phyloP scores from a whole-genome alignment of 2,113 vertebrate species.

The Sclerurus mexicanus region DNA sequence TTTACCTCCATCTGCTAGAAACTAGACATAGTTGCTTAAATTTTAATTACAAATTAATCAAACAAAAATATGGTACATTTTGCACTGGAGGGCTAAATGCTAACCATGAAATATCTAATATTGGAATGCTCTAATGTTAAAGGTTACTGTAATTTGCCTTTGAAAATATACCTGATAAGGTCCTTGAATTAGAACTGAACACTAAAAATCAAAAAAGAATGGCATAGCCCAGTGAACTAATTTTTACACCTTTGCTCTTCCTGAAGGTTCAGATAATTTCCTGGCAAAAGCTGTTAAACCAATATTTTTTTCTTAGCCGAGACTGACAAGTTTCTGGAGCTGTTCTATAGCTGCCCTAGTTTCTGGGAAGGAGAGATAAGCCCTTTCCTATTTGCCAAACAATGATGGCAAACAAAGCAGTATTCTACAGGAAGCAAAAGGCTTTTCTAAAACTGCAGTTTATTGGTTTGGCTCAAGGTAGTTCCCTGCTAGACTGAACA shows the following conservation, averaged over 20 bases:
- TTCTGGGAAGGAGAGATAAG: conserved; percentile 64
- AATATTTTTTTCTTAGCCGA: conserved; percentile 39
- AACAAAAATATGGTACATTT: conserved; percentile 17
- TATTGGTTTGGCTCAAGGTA: conserved; percentile 23
- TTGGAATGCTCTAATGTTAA: neutral
- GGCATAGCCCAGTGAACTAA: neutral
- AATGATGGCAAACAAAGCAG: conserved; percentile 37
- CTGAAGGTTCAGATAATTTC: conserved; percentile 33
- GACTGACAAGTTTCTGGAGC: conserved; percentile 57
- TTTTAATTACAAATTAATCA: conserved; percentile 57
- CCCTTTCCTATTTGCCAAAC: conserved; percentile 42
- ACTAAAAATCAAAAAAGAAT: conserved; percentile 1
- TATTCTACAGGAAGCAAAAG: conserved; percentile 28
- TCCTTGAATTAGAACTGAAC: neutral
- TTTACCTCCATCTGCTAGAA: conserved; percentile 44
- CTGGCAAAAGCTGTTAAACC: conserved; percentile 2
- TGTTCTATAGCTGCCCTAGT: conserved; percentile 20
- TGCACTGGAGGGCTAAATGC: neutral
- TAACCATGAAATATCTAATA: neutral
- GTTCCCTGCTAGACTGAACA: neutral
- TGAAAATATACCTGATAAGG: conserved; percentile 12
- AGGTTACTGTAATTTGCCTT: neutral
- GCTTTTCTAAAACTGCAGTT: conserved; percentile 3
- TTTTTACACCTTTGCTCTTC: conserved; percentile 43
- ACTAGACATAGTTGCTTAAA: neutral